Base-by-base conservation (phyloP, 2,113 vertebrate species). In the Ancistrus triradiatus region DNA sequence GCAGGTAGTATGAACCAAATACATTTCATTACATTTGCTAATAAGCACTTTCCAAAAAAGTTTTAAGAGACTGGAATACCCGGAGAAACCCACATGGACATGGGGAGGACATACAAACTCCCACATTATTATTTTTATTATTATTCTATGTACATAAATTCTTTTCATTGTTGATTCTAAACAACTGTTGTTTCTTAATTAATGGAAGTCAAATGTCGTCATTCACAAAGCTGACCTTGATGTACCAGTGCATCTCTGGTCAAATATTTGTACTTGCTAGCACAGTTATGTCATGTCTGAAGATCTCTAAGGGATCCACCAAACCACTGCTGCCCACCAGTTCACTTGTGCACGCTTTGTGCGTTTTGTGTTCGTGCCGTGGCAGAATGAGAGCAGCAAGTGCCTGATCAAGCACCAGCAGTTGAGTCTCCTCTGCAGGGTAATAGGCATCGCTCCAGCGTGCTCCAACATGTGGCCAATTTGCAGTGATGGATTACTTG, bases 401-500 rank as follows among this genome's bases (percentile, higher is more conserved):
- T n/a, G 60, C 18, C 9, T 18, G 22, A 42, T 51, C 51, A 49
- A n/a, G n/a, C n/a, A n/a, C n/a, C n/a, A n/a, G n/a, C n/a, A n/a
- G n/a, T n/a, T n/a, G n/a, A n/a, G n/a, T n/a, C n/a, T 21, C 19
- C 47, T 42, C 22, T 15, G 22, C 15, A 14, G 51, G 27, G 3
- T 49, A 33, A 40, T 42, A 25, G 37, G 35, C 47, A 43, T 6
- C 15, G 25, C 53, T 40, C 63, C 49, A 70, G 49, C 15, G 21
- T 24, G 33, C 7, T 0, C 14, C 35, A 65, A 65, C 22, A 60
- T 48, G 56, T 48, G 58, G 51, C 51, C 33, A 24, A 57, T 58
- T 44, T 58, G 9, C 24, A 50, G 37, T 63, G 50, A 58, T 50
- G 42, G 27, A 58, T 63, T 58, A 57, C 19, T 33, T 24, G 37